Percentiles rank a stretch among this genome's conserved stretches.
Conservation (phyloP, 2,888 invertebrate genomes). For the Cryptus viduatorius region DNA sequence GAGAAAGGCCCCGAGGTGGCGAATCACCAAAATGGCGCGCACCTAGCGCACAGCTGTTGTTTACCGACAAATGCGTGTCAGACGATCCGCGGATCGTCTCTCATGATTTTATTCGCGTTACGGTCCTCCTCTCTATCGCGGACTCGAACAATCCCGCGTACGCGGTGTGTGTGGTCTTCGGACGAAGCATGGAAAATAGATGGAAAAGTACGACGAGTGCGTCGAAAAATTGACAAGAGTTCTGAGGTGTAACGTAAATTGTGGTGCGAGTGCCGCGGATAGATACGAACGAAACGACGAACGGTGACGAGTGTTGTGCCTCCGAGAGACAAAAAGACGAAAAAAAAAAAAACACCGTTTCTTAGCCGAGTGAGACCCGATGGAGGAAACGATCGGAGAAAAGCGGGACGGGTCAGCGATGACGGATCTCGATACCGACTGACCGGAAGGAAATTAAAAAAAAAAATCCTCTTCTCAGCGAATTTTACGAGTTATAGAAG, state of each 20-base stretch:
- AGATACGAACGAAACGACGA: slow-evolving; percentile 12
- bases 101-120: slow-evolving; percentile 31
- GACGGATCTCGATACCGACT: slow-evolving; percentile 66
- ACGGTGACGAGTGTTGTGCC: slow-evolving; percentile 49
- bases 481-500: not conserved
- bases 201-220: slow-evolving; percentile 14
- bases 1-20: slow-evolving; percentile 37
- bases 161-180: not conserved
- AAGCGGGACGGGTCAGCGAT: slow-evolving; percentile 64
- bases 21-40: slow-evolving; percentile 76
- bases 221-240: slow-evolving; percentile 40
- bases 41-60: slow-evolving; percentile 81
- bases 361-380: slow-evolving; percentile 46
- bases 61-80: slow-evolving; percentile 81
- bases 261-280: not conserved
- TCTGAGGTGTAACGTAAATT: not conserved
- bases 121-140: slow-evolving; percentile 40
- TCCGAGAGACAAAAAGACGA: slow-evolving; percentile 33
- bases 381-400: slow-evolving; percentile 69
- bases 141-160: not conserved
- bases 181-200: slow-evolving; percentile 4
- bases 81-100: slow-evolving; percentile 62
- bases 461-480: slow-evolving; percentile 20
- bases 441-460: slow-evolving; percentile 58
- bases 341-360: slow-evolving; percentile 60